Evolutionary conservation across 2,888 invertebrate species (phyloP).

Genomic region (Archips crataeganus): DNA sequence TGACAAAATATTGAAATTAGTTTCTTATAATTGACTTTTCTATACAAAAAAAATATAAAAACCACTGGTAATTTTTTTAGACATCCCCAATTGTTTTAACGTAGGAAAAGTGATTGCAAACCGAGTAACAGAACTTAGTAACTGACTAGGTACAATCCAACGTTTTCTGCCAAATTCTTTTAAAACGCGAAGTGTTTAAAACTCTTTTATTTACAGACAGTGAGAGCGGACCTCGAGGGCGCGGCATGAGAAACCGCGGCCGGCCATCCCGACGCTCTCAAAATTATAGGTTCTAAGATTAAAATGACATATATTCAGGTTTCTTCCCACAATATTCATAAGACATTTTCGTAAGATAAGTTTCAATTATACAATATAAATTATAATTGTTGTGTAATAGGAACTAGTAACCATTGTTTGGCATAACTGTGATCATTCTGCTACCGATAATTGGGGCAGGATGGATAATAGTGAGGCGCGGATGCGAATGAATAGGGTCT

Average conservation of each 20-base stretch:
- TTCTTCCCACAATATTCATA: slow-evolving; percentile 28
- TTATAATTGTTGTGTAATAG: slow-evolving; percentile 25
- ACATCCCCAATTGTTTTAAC: no score
- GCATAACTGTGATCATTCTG: slow-evolving; percentile 26
- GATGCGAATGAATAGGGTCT: slow-evolving; percentile 1
- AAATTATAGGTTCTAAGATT: slow-evolving; percentile 69
- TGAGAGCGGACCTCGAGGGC: slow-evolving; percentile 76
- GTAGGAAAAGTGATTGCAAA: no score
- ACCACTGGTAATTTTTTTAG: no score
- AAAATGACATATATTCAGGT: slow-evolving; percentile 41
- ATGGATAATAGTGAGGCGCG: slow-evolving; percentile 15
- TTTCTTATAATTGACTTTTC: no score
- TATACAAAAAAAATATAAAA: no score
- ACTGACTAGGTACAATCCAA: no score
- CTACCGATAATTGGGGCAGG: slow-evolving; percentile 10
- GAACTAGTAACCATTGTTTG: slow-evolving; percentile 20
- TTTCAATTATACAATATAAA: slow-evolving; percentile 3
- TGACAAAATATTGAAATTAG: no score
- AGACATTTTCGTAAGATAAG: slow-evolving; percentile 25
- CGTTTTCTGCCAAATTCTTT: no score
- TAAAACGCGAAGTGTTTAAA: no score
- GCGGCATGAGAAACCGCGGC: slow-evolving; percentile 73
- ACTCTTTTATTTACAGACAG: slow-evolving; percentile 64
- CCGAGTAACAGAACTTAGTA: no score
- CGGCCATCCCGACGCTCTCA: slow-evolving; percentile 71